Base-by-base conservation (phyloP, 1,140 invertebrate species). In the Polyergus mexicanus region DNA sequence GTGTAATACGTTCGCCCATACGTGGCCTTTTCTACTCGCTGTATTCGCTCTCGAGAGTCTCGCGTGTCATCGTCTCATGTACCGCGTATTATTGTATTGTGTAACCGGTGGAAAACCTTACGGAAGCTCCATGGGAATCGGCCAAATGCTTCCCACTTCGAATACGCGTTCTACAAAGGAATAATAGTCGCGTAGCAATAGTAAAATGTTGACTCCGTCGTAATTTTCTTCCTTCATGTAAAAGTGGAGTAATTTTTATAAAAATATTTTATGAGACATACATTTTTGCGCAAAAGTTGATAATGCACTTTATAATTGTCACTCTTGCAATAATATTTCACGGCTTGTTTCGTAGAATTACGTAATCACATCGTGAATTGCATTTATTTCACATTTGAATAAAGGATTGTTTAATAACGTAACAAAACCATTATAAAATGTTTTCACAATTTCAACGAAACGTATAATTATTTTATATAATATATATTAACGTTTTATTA, bases 31-130 rank as follows among this genome's bases (percentile, higher is more conserved):
- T 51, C 58, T 78, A 78, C 63, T 63, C 22, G 22, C 54, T 13
- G 13, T 28, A 28, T 47, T n/a, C 22, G 66, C 32, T 71, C 66
- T 71, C 66, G 66, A 58, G 77, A 81, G 32, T 71, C 47, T 81
- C 66, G 66, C 77, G 32, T 81, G 77, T 81, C 77, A 71, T 44
- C 32, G 35, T 75, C 72, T 75, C 72, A 13, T 71, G 66, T 71
- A 81, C 66, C 35, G n/a, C 32, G 66, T 71, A 72, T 81, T 81
- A 72, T 81, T 80, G 65, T 62, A 71, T 80, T 58, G 77, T 51
- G 65, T 72, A 51, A 47, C 65, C 25, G 10, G 35, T 41, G 47
- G 77, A 72, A 81, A 81, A 71, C 77, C 77, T 69, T 72, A 81
- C 68, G 22, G 47, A 71, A 69, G 47, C 51, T 80, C 47, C 77